Base-by-base conservation (phyloP, 2,888 invertebrate species). In the Caenorhabditis drosophilae region DNA sequence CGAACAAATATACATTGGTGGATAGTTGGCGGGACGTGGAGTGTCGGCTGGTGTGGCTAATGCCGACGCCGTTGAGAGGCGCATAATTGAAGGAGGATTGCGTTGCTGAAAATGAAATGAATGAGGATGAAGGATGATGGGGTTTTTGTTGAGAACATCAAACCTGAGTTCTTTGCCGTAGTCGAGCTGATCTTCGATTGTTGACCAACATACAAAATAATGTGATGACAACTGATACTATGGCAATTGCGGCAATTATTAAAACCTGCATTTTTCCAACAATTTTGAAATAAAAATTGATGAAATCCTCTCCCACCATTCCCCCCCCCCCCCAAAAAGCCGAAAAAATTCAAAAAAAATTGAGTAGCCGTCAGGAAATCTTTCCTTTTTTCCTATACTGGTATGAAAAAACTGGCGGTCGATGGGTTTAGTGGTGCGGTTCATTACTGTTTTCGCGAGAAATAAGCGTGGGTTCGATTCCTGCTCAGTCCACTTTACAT, bases 151-250 rank as follows among this genome's bases (percentile, higher is more conserved):
- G 15, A 25, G 12, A 44, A 45, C 15, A 45, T n/a, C 4, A 11
- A n/a, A 62, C 62, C 59, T 59, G 63, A 45, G 51, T 55, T 54
- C 64, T 54, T 18, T 66, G 64, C 26, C 68, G 52, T 23, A 62
- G 26, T n/a, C 67, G 38, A 11, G 46, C 53, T 12, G 50, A 53
- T 36, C 71, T 42, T 38, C 68, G 44, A 60, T 68, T 68, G 52
- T 60, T 72, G 45, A 72, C 63, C 41, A 72, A 42, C 71, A 72
- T 72, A 47, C 71, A 72, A 46, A 72, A 68, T 7, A 72, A 49
- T 12, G 71, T 68, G 49, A 72, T 58, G 40, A 68, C 66, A 31
- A 72, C 71, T 40, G 66, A 68, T 42, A 72, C 66, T 27, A 72
- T 67, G 16, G 71, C 71, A 34, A 72, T 67, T 20, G 71, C 71